phyloP scores from a whole-genome alignment of 2,113 vertebrate species.

The Leptocoma aspasia region DNA sequence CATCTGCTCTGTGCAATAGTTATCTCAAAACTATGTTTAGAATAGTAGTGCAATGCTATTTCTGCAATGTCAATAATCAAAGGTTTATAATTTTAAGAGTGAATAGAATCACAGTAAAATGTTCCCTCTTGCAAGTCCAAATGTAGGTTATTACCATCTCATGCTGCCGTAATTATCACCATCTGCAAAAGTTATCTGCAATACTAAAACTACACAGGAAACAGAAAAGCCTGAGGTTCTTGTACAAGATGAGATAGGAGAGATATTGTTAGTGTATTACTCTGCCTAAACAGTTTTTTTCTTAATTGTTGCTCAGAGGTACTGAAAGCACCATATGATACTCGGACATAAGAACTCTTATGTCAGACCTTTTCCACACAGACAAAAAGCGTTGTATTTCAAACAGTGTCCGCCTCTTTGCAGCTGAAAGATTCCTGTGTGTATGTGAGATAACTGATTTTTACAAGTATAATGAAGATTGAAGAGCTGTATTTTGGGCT shows the following conservation, averaged over 20 bases:
- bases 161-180: neutral
- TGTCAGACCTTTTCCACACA: neutral
- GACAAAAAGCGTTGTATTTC: neutral
- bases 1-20: neutral
- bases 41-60: neutral
- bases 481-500: neutral
- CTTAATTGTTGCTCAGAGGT: neutral
- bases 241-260: neutral
- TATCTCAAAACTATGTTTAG: neutral
- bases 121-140: neutral
- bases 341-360: neutral
- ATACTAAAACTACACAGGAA: conserved; percentile 10
- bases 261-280: neutral
- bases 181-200: conserved; percentile 17
- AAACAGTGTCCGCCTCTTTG: neutral
- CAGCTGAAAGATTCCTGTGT: neutral
- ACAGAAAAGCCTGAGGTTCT: neutral
- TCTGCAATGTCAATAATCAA: conserved; percentile 1
- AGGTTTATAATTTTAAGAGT: neutral
- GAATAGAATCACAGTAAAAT: neutral
- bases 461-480: neutral
- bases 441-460: neutral
- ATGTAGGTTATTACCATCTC: conserved; percentile 6
- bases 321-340: neutral
- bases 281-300: neutral